These are phyloP conservation scores for Palaemon carinicauda DNA, from an alignment of 1,140 invertebrate genomes.

Conservation along the genomic window DNA sequence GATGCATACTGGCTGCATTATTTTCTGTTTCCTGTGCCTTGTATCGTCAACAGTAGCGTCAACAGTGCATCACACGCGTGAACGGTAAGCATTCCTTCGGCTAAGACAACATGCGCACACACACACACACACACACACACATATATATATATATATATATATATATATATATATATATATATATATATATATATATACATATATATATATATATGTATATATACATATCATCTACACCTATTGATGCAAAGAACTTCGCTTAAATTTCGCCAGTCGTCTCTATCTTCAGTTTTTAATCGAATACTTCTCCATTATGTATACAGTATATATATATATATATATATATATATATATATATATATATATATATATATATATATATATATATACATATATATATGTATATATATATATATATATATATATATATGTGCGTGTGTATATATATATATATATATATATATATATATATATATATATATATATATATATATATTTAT, in stretches of 20 bases:
- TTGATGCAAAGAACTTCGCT: too few species aligned
- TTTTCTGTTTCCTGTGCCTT: too few species aligned
- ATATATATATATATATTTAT: too few species aligned
- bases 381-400: background rate
- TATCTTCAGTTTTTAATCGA: too few species aligned
- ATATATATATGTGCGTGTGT: background rate
- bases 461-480: background rate
- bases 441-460: background rate
- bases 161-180: background rate
- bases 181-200: background rate
- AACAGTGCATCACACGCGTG: too few species aligned
- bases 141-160: background rate
- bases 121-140: constrained; percentile 5
- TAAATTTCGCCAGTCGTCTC: too few species aligned
- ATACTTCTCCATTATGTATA: too few species aligned
- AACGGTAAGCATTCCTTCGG: too few species aligned
- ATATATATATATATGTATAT: background rate
- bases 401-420: background rate
- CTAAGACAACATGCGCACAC: background rate
- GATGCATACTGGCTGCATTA: too few species aligned
- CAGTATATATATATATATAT: background rate
- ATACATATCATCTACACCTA: too few species aligned
- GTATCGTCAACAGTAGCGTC: too few species aligned
- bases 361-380: constrained; percentile 2
- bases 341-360: background rate